Percentiles rank a stretch among this genome's conserved stretches.
Evolutionary conservation across 2,888 invertebrate species (phyloP).

Genomic region (Netelia virgata): DNA sequence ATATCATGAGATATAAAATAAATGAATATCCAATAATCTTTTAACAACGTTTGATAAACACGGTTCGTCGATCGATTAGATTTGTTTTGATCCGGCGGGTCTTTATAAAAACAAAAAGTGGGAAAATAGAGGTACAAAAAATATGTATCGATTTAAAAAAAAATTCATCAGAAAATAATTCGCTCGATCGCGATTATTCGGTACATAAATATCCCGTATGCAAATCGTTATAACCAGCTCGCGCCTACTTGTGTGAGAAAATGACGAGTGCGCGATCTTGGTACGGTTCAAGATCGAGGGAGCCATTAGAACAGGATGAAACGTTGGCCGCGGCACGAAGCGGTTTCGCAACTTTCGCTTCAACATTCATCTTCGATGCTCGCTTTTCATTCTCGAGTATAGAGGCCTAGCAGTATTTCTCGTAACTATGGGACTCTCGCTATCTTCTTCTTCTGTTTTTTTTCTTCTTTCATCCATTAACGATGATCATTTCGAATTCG

Average conservation of each 20-base stretch:
- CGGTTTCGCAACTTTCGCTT: slow-evolving; percentile 45
- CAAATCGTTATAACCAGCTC: neutral
- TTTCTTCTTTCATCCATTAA: too few species aligned
- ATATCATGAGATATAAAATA: too few species aligned
- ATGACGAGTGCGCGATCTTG: slow-evolving; percentile 18
- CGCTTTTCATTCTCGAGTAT: neutral
- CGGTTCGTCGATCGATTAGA: too few species aligned
- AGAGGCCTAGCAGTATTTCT: neutral
- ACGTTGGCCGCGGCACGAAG: neutral
- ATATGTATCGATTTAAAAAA: neutral
- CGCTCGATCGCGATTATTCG: neutral
- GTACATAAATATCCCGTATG: too few species aligned
- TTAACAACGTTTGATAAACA: too few species aligned
- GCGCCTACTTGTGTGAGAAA: neutral
- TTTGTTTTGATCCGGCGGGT: too few species aligned
- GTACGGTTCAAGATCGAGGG: slow-evolving; percentile 18
- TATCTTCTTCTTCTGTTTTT: too few species aligned
- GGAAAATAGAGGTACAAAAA: neutral
- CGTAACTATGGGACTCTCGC: neutral
- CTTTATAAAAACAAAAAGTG: too few species aligned
- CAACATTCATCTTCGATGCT: slow-evolving; percentile 40
- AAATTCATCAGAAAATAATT: too few species aligned
- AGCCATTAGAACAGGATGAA: slow-evolving; percentile 25
- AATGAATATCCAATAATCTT: too few species aligned
- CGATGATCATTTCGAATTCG: too few species aligned